Percentiles rank a stretch among this genome's conserved stretches.
phyloP scores from a whole-genome alignment of 2,888 invertebrate species.

The Ariolimax columbianus region DNA sequence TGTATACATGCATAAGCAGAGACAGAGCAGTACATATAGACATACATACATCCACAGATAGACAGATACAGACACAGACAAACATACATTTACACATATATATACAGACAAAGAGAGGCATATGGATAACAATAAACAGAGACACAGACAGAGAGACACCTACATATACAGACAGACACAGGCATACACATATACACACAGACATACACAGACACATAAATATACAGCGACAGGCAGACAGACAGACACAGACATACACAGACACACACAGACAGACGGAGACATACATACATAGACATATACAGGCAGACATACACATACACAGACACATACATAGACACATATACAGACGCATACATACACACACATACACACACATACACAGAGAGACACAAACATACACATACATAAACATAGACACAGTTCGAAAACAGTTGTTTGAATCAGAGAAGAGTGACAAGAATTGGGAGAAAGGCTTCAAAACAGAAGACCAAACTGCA shows the following conservation, averaged over 20 bases:
- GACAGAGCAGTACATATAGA: neutral
- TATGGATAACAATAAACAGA: neutral
- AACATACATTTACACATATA: neutral
- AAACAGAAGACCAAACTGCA: too few species aligned
- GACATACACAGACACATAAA: neutral
- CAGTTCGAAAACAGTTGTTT: neutral
- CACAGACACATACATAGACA: neutral
- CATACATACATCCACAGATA: too few species aligned
- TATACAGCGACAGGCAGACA: neutral
- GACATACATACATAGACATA: too few species aligned
- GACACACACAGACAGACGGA: neutral
- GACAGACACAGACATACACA: neutral
- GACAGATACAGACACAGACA: too few species aligned
- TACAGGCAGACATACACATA: too few species aligned
- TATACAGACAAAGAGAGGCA: neutral
- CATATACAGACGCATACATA: conserved; percentile 8
- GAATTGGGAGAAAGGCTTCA: too few species aligned
- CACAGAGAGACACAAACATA: too few species aligned
- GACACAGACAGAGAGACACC: neutral
- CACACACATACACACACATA: too few species aligned
- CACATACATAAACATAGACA: conserved; percentile 17
- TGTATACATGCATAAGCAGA: neutral
- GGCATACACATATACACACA: too few species aligned
- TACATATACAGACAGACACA: too few species aligned
- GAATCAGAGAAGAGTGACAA: too few species aligned